phyloP scores from a whole-genome alignment of 2,113 vertebrate genomes.

The Chlamydotis undulata region DNA sequence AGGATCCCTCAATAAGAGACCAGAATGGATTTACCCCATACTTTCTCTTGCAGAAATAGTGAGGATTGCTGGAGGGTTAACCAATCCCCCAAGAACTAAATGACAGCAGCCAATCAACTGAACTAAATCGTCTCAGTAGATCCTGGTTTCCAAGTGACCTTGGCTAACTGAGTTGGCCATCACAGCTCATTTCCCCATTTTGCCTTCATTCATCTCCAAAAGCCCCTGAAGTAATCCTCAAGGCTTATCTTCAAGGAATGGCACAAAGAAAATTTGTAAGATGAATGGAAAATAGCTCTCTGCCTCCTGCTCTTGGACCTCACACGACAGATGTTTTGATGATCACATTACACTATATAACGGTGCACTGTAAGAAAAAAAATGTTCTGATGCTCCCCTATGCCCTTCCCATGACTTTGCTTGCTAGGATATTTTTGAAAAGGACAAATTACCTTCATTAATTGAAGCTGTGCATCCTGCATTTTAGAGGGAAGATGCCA shows the following conservation, averaged over 20 bases:
- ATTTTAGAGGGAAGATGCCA: neutral
- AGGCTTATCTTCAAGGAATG: neutral
- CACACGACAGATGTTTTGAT: neutral
- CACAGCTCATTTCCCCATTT: neutral
- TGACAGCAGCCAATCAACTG: neutral
- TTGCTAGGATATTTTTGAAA: neutral
- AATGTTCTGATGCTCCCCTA: neutral
- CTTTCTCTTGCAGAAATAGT: neutral
- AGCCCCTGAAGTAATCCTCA: neutral
- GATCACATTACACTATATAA: neutral
- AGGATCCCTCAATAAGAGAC: neutral
- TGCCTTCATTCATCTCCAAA: neutral
- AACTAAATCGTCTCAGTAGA: neutral
- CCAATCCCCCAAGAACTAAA: neutral
- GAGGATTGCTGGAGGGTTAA: neutral
- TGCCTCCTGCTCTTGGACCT: neutral
- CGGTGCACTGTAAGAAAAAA: neutral
- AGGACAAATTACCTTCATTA: conserved; percentile 25
- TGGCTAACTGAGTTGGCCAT: neutral
- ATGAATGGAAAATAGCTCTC: neutral
- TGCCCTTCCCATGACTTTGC: neutral
- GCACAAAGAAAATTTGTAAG: neutral
- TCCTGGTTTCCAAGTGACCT: neutral
- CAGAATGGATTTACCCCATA: neutral
- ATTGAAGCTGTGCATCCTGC: neutral